Conservation (phyloP, 2,888 invertebrate species). For the Drosophila greeni region DNA sequence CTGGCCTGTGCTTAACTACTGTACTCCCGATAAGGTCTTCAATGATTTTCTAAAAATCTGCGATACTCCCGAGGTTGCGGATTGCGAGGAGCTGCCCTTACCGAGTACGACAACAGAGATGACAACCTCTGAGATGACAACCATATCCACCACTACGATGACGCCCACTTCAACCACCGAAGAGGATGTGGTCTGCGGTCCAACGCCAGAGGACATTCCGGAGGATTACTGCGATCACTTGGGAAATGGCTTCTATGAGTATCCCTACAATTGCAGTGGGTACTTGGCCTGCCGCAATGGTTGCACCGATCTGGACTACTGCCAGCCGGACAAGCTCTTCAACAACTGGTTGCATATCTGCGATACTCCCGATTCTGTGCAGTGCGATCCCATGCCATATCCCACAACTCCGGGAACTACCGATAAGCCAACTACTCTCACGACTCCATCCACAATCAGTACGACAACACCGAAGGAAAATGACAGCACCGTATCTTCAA, state of each 20-base stretch:
- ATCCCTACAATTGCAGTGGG: slow-evolving; percentile 60
- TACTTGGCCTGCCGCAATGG: slow-evolving; percentile 56
- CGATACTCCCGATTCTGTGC: slow-evolving; percentile 56
- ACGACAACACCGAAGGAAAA: slow-evolving; percentile 8
- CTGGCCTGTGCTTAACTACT: slow-evolving; percentile 61
- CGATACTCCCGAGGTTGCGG: slow-evolving; percentile 64
- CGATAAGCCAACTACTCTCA: slow-evolving; percentile 1
- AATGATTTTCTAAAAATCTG: slow-evolving; percentile 56
- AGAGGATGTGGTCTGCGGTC: slow-evolving; percentile 42
- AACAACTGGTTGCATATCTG: slow-evolving; percentile 60
- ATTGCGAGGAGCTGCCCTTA: slow-evolving; percentile 55
- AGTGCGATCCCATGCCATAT: slow-evolving; percentile 44
- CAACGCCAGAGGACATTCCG: slow-evolving; percentile 37
- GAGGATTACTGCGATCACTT: slow-evolving; percentile 41
- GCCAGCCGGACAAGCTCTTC: slow-evolving; percentile 55
- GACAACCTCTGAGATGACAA: slow-evolving; percentile 1
- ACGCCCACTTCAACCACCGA: slow-evolving; percentile 9
- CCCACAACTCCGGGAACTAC: slow-evolving; percentile 38
- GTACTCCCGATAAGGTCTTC: slow-evolving; percentile 57
- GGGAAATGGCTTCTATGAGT: slow-evolving; percentile 58
- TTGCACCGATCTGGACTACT: slow-evolving; percentile 56
- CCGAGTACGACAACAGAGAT: slow-evolving; percentile 39
- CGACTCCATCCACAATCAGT: not conserved
- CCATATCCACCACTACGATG: not conserved
- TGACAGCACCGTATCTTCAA: slow-evolving; percentile 11